Evolutionary conservation across 2,888 invertebrate genomes (phyloP), one percentile per base, ranked within the genome.

Genomic region (Drosophila mulleri): DNA sequence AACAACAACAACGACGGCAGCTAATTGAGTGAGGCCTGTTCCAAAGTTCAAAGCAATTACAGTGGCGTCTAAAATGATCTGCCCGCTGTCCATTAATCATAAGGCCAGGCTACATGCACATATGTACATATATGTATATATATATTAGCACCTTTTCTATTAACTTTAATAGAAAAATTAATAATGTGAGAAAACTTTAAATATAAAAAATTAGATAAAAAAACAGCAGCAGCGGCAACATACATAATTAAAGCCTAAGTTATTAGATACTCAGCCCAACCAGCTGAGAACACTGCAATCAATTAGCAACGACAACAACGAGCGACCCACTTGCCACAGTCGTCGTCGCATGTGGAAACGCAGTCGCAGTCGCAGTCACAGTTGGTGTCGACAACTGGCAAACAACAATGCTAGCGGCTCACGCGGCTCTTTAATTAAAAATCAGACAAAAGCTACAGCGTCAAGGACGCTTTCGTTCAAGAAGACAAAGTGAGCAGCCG

Each of bases 61-160:
- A 80, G 59, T 88, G 76, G 65, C 72, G 76, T 74, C 85, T 69
- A 56, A 72, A 71, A 76, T 67, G 52, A 69, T 80, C 53, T 65
- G 77, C 63, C 60, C 47, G 47, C 65, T 66, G 75, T 54, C 60
- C 61, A 83, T 86, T 77, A 84, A 82, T 87, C 76, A 83, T 81
- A 52, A 32, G 54, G 56, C 59, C 71, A 60, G 59, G 52, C 66
- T 29, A 65, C 66, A 73, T 53, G 20, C 39, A 59, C 65, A 23
- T 23, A 23, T 23, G 3, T 26, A 7, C 1, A 26, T 6, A 26
- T 6, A 26, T 26, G 4, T 26, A 6, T 26, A 32, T 32, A 87
- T 73, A 83, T 70, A 88, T 85, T 88, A 88, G 72, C 89, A 86
- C 82, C 77, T 85, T 82, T 88, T 79, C 68, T 77, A 79, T 81